Evolutionary conservation across 2,797 vertebrate species (phyloP).

Genomic region (Hemitrygon akajei): DNA sequence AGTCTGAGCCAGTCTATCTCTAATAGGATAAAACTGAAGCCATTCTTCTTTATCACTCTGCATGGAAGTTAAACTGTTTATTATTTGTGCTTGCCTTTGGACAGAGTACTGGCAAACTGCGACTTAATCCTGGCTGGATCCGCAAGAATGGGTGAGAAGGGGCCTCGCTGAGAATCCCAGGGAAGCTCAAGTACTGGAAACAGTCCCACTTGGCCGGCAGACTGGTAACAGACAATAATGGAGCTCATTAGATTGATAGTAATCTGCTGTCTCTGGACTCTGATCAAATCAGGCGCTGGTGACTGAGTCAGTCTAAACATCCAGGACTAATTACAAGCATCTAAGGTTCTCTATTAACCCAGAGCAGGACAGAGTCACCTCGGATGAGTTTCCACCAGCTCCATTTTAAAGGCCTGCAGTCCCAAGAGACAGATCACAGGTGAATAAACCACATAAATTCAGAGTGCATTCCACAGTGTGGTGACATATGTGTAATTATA

Average conservation of each 20-base stretch:
- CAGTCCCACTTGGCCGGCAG: constrained; percentile 25
- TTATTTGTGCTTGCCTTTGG: constrained; percentile 18
- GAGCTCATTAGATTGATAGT: constrained; percentile 34
- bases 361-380: neutral
- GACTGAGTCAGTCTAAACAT: constrained; percentile 38
- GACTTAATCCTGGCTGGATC: constrained; percentile 4
- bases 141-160: neutral
- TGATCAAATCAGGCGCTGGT: constrained; percentile 31
- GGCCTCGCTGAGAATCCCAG: constrained; percentile 13
- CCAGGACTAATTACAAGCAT: constrained; percentile 14
- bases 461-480: neutral
- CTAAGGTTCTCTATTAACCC: constrained; percentile 16
- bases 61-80: neutral
- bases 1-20: neutral
- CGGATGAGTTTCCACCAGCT: neutral
- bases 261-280: constrained; percentile 31
- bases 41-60: neutral
- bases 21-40: neutral
- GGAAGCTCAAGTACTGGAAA: constrained; percentile 3
- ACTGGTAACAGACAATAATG: constrained; percentile 34
- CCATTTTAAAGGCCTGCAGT: neutral
- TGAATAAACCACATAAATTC: neutral
- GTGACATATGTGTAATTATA: neutral
- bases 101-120: neutral
- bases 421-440: neutral